Base-by-base conservation (phyloP, 2,113 vertebrate genomes). In the Polypterus bichir region DNA sequence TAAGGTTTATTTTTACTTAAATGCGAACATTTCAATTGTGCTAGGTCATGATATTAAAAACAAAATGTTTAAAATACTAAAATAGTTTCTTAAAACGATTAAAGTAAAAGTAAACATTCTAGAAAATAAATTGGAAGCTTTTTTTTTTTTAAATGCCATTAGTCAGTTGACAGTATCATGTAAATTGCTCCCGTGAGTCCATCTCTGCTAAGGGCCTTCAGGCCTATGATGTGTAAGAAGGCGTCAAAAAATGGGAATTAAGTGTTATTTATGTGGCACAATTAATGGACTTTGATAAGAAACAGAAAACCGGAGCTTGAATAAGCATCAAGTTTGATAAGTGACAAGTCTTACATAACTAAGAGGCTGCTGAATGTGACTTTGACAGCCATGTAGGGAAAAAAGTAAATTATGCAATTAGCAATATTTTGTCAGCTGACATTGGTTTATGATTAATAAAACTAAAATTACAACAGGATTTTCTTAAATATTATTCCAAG, bases 361-460 rank as follows among this genome's bases (percentile, higher is more conserved):
- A 71, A 60, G 59, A 57, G 61, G 68, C 66, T 59, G 66, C 60
- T 66, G 68, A 74, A 73, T 72, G 63, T 64, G 69, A 63, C 66
- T 72, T 71, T 79, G 79, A 82, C 79, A 76, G 70, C 67, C 76
- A 65, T 73, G 78, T 81, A 77, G 73, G 74, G 71, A 68, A 80
- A 71, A 67, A 64, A 70, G 71, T 64, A 66, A 73, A 81, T 76
- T 81, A 81, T 85, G 82, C 83, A 83, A 86, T 86, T 83, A 83
- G 79, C 76, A 71, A 76, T 77, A 75, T 82, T 76, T 72, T 80
- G 27, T 27, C 27, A 27, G 27, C 27, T 27, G 1, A 27, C 27
- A 27, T 27, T 27, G 27, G 27, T 27, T 27, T 27, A 27, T 27
- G 27, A 27, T 27, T 27, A 27, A 27, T n/a, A 27, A 27, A 27